Evolutionary conservation across 2,113 vertebrate genomes (phyloP), one percentile per base, ranked within the genome.

Genomic region (Phocoena phocoena): DNA sequence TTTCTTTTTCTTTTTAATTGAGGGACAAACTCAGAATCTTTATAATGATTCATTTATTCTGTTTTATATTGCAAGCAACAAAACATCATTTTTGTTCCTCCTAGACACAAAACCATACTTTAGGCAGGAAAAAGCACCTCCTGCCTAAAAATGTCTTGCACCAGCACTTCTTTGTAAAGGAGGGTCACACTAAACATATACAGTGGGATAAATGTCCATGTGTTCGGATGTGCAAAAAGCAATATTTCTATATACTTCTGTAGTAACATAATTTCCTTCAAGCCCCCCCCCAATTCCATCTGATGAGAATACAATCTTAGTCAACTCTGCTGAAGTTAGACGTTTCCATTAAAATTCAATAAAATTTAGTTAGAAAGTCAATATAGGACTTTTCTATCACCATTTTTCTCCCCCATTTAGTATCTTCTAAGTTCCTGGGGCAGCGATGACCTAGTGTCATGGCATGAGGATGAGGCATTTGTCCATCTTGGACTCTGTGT

Each of bases 321-420:
- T 84, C 60, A 84, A 20, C 33, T 70, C 25, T 79, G 38, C 71
- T 85, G 25, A 77, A 77, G 21, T 85, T 77, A 68, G 2, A 63
- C 26, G 50, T 77, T 95, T 67, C 60, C 77, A 25, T 68, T 95
- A 95, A 85, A 90, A 50, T 84, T 82, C 60, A 74, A 89, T 77
- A 74, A 94, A 74, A 65, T 44, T 60, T 38, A 77, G 47, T 60
- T 95, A 7, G 60, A 84, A 95, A 31, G 10, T 84, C 70, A 58
- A 13, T 18, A 58, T 58, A 76, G 68, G 15, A 83, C 73, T 80
- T 50, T 33, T 38, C 31, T 50, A 90, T 60, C 87, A 90, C 18
- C 31, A 38, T 25, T 84, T 83, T 95, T 73, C 68, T 82, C 44
- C 31, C 28, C 28, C 28, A 41, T 5, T 82, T 73, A 71, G 41